phyloP scores from a whole-genome alignment of 2,888 invertebrate species.

The Xestia c-nigrum region DNA sequence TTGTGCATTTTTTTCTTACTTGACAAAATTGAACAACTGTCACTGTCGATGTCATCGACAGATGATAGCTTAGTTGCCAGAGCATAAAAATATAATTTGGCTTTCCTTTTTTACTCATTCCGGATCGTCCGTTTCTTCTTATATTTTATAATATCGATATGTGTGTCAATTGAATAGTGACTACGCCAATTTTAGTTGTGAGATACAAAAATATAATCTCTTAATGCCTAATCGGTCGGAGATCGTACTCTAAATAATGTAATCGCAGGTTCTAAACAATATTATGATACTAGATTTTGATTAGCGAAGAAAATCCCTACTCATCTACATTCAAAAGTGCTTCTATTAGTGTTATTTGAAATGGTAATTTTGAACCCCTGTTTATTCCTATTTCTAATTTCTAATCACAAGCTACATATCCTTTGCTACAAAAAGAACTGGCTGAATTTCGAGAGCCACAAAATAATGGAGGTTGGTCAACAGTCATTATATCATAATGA shows the following conservation, averaged over 20 bases:
- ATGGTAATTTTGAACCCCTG: too few relatives aligned
- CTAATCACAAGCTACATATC: slow-evolving; percentile 1
- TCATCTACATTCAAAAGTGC: not conserved
- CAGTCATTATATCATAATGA: not conserved
- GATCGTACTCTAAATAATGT: slow-evolving; percentile 73
- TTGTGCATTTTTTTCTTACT: slow-evolving; percentile 27
- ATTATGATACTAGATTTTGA: slow-evolving; percentile 43
- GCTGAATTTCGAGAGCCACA: not conserved
- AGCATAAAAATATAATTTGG: not conserved
- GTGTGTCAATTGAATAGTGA: slow-evolving; percentile 21
- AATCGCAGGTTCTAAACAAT: slow-evolving; percentile 37
- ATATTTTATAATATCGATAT: slow-evolving; percentile 15
- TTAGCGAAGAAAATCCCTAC: slow-evolving; percentile 43
- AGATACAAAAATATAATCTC: slow-evolving; percentile 60
- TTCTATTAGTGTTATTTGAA: too few relatives aligned
- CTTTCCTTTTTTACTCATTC: not conserved
- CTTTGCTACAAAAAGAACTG: not conserved
- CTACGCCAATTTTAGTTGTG: slow-evolving; percentile 25
- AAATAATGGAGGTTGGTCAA: not conserved
- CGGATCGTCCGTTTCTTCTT: not conserved
- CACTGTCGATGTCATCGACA: not conserved
- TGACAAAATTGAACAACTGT: slow-evolving; percentile 24
- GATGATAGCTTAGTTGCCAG: slow-evolving; percentile 12
- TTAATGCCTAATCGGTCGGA: slow-evolving; percentile 72
- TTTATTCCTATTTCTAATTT: not conserved